Base-by-base conservation (phyloP, 2,888 invertebrate species). In the Luperina testacea region DNA sequence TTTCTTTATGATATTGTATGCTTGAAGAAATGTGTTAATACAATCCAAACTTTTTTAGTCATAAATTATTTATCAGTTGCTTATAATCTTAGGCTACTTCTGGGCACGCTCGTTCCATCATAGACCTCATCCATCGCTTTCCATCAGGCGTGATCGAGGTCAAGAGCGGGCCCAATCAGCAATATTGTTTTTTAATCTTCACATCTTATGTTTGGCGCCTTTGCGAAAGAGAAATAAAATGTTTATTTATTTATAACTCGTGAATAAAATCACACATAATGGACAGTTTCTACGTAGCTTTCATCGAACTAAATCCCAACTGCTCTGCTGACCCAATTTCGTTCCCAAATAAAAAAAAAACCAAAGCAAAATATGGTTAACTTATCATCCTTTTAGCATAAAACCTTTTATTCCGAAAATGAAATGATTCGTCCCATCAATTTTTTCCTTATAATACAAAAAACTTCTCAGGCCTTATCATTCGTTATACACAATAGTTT, bases 401-500 rank as follows among this genome's bases (percentile, higher is more conserved):
- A 86, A 81, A 78, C 82, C 82, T 82, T 88, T 80, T 73, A 84
- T 75, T 75, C 51, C 17, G n/a, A 80, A 78, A 87, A 90, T 90
- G 88, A 86, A 87, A 90, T 90, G 88, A 86, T 84, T 79, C 88
- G 85, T 82, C 79, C 82, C 84, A 85, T 77, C 72, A 85, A 78
- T 83, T 89, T 88, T 89, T 89, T 81, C 81, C 78, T 86, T 83
- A 85, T 90, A 88, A 86, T 85, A 84, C 82, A 61, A 84, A 59
- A 86, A 85, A 84, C 81, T 83, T 83, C 84, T 86, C 78, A 59
- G 73, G 75, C 77, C 85, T 87, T 88, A 89, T 86, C 83, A 86
- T 86, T 76, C 65, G 82, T 65, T 81, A 83, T 77, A 85, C 87
- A 92, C 91, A 92, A 91, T 90, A 87, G 90, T 90, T 90, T 87